These are phyloP conservation scores for Acleris emargana DNA, from an alignment of 2,888 invertebrate genomes.

Conservation along the genomic window DNA sequence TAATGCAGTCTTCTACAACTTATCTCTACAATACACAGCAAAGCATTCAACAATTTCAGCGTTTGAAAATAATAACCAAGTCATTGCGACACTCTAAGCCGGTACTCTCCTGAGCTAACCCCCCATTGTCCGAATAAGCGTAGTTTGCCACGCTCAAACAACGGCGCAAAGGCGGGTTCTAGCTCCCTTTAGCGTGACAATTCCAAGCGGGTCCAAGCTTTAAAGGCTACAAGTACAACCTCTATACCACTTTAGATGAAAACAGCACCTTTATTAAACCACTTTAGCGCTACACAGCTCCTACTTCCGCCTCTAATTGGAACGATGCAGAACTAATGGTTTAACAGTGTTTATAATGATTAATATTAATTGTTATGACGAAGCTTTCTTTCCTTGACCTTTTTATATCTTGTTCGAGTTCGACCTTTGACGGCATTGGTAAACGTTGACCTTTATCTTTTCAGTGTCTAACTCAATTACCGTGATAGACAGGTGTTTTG, in stretches of 20 bases:
- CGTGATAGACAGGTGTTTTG: not conserved
- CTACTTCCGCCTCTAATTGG: not conserved
- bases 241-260: not conserved
- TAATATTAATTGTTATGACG: slow-evolving; percentile 21
- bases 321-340: slow-evolving; percentile 22
- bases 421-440: slow-evolving; percentile 24
- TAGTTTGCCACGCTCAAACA: slow-evolving; percentile 21
- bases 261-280: not conserved
- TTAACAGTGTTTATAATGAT: slow-evolving; percentile 27
- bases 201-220: not conserved
- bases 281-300: slow-evolving; percentile 6
- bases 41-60: not conserved
- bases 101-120: not conserved
- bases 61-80: too few relatives aligned
- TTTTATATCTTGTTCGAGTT: slow-evolving; percentile 8
- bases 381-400: slow-evolving; percentile 26
- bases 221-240: slow-evolving; percentile 4
- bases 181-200: slow-evolving; percentile 23
- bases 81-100: not conserved
- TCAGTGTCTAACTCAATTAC: slow-evolving; percentile 1
- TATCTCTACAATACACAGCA: not conserved
- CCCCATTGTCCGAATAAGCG: slow-evolving; percentile 22
- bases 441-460: slow-evolving; percentile 16
- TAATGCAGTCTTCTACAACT: too few relatives aligned
- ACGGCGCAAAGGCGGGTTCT: slow-evolving; percentile 21